Base-by-base conservation (phyloP, 2,113 vertebrate genomes). In the Labeo catla region DNA sequence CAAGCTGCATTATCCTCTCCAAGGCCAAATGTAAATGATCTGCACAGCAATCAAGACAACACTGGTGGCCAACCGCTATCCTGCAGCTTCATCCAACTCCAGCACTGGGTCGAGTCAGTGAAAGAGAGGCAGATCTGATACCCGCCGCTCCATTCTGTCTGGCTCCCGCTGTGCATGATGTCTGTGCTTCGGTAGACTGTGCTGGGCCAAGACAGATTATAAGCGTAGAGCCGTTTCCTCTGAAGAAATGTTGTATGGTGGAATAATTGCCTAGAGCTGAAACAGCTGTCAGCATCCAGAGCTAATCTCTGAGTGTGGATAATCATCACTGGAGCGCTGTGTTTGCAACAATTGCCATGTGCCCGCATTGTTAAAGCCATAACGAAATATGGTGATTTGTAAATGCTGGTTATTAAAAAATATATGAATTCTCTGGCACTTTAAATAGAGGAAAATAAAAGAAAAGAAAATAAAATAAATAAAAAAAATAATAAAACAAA, bases 221-320 rank as follows among this genome's bases (percentile, higher is more conserved):
- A 70, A 72, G 19, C 8, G 21, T 45, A 82, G 81, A 83, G 81
- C 81, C 13, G 49, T 72, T 72, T 83, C 66, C 81, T 83, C 66
- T 43, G 68, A 57, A 73, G 68, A 83, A 59, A 72, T 83, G 19
- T 23, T 83, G 66, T 70, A 72, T 73, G 68, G 19, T 52, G n/a
- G 47, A 83, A 70, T 83, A 83, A 83, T 73, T 83, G 66, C 81
- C 68, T 23, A 19, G 50, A 83, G 81, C 50, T 15, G 34, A 11
- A 83, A 73, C 81, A 72, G 81, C 81, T 83, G 68, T 73, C 66
- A 83, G 81, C 45, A 54, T 83, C 49, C 34, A 73, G 65, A n/a
- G 50, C 68, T 73, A 83, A 83, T 73, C 47, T 72, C 68, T 0
- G 6, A 72, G 50, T 45, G 28, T 73, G 65, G 34, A 72, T 57